Conservation (phyloP, 2,797 vertebrate genomes). For the Schizopygopsis pylzovi region DNA sequence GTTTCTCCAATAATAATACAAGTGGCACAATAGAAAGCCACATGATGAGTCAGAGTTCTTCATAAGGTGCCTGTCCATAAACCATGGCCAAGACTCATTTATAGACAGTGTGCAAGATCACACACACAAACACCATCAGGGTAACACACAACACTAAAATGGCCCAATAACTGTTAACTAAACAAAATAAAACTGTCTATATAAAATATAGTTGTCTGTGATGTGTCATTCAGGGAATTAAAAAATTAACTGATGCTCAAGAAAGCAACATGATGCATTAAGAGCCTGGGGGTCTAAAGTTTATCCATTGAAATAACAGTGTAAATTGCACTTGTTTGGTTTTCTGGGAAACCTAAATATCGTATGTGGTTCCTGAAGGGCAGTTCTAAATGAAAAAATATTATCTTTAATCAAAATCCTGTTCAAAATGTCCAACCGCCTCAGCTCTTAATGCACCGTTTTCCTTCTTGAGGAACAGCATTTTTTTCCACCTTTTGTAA, state of each 20-base stretch:
- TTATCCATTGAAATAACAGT: not conserved
- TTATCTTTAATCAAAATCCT: not conserved
- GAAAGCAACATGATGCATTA: not conserved
- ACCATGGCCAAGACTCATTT: not conserved
- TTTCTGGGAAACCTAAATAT: not conserved
- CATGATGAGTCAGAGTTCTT: not conserved
- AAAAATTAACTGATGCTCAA: not conserved
- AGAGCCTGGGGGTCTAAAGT: not conserved
- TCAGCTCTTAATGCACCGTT: not conserved
- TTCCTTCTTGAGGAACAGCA: not conserved
- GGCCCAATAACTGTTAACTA: not conserved
- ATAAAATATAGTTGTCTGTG: not conserved
- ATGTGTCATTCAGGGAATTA: not conserved
- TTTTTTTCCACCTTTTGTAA: not conserved
- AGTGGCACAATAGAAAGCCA: not conserved
- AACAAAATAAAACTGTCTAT: not conserved
- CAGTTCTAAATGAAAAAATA: not conserved
- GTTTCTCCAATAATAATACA: slow-evolving; percentile 16
- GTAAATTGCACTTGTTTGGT: not conserved
- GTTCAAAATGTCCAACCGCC: not conserved
- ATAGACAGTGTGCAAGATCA: not conserved
- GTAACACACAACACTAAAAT: not conserved
- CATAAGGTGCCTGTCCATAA: not conserved
- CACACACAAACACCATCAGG: not conserved
- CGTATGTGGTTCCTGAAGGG: not conserved